Evolutionary conservation across 2,113 vertebrate genomes (phyloP).

Genomic region (Elephantulus edwardii): DNA sequence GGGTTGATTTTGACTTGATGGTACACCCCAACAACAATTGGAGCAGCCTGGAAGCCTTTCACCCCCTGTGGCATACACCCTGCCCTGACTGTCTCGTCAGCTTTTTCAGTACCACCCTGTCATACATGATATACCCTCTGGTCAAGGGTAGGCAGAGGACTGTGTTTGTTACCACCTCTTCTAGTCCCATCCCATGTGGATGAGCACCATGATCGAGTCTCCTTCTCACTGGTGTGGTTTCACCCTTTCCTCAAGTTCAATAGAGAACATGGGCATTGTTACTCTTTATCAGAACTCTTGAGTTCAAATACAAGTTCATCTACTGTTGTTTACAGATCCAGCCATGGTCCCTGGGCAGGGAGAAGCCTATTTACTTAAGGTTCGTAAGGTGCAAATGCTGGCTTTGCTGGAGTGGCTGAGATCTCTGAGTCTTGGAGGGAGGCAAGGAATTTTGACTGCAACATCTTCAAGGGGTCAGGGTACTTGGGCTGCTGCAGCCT

Average conservation of each 20-base stretch:
- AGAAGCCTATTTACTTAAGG: not conserved
- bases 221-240: not conserved
- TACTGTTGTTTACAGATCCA: not conserved
- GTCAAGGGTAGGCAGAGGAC: not conserved
- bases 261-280: not conserved
- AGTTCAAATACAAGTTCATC: not conserved
- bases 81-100: not conserved
- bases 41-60: not conserved
- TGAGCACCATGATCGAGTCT: not conserved
- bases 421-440: not conserved
- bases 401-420: not conserved
- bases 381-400: not conserved
- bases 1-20: no score
- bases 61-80: not conserved
- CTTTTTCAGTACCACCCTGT: not conserved
- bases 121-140: not conserved
- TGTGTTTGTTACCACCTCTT: not conserved
- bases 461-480: not conserved
- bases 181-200: not conserved
- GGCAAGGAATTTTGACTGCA: not conserved
- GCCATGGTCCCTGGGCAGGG: not conserved
- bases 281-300: not conserved
- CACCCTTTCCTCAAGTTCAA: not conserved
- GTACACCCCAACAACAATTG: no score
- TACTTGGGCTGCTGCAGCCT: not conserved